Conservation (phyloP, 2,113 vertebrate species). For the Solea senegalensis region DNA sequence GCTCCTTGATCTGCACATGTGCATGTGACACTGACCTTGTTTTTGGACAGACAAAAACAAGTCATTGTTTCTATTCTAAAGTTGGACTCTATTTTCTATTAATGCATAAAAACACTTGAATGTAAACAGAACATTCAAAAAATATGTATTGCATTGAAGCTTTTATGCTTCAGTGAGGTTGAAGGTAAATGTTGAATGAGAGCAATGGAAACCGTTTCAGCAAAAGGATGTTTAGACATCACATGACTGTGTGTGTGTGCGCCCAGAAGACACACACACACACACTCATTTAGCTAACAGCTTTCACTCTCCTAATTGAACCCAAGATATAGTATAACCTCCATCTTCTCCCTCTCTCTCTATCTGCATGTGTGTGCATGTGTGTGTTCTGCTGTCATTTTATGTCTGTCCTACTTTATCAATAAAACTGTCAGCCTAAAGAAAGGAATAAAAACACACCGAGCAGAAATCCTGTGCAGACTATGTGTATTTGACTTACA, state of each 20-base stretch:
- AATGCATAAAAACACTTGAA: too few species aligned
- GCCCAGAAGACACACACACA: constrained; percentile 14
- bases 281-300: constrained; percentile 46
- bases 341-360: neutral
- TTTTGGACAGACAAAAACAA: constrained; percentile 6
- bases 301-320: constrained; percentile 66
- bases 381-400: neutral
- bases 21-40: constrained; percentile 45
- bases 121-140: too few species aligned
- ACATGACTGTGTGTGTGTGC: constrained; percentile 11
- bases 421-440: constrained; percentile 19
- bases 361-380: constrained; percentile 2
- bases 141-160: too few species aligned
- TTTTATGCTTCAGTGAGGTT: too few species aligned
- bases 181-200: too few species aligned
- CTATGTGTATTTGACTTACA: constrained; percentile 1
- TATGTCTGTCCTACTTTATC: neutral
- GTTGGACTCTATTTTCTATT: too few species aligned
- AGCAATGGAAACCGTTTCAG: neutral
- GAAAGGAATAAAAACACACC: neutral
- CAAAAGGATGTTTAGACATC: neutral
- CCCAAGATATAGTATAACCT: neutral
- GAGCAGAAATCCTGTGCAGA: constrained; percentile 3
- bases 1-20: constrained; percentile 33
- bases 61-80: too few species aligned